Percentiles rank a stretch among this genome's conserved stretches.
Conservation (phyloP, 2,797 vertebrate genomes). For the Arrhamphus sclerolepis region DNA sequence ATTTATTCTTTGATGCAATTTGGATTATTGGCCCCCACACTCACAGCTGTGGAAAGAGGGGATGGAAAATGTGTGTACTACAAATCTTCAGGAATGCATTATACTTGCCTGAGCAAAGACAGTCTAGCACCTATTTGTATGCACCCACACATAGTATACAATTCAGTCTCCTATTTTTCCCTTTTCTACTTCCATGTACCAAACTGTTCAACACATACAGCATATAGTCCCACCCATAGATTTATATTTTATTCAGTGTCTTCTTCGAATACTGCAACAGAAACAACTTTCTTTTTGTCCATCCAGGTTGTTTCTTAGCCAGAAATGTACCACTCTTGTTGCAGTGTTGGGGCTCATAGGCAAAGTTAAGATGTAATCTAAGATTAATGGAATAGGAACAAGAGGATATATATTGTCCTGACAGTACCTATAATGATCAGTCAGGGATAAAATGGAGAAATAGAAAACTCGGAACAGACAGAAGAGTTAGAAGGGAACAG, state of each 20-base stretch:
- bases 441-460: conserved; percentile 21
- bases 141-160: conserved; percentile 37
- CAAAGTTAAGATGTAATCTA: conserved; percentile 48
- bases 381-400: conserved; percentile 51
- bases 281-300: conserved; percentile 46
- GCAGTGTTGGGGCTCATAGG: conserved; percentile 34
- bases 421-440: conserved; percentile 35
- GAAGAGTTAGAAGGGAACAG: conserved; percentile 22
- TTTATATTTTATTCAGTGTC: conserved; percentile 68
- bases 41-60: conserved; percentile 16
- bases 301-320: conserved; percentile 59
- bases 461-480: conserved; percentile 15
- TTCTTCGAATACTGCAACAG: conserved; percentile 43
- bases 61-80: conserved; percentile 25
- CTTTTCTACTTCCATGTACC: conserved; percentile 44
- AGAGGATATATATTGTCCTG: conserved; percentile 55
- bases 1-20: conserved; percentile 28
- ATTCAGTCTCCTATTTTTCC: conserved; percentile 17
- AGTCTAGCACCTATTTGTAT: conserved; percentile 43
- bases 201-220: conserved; percentile 36
- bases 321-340: conserved; percentile 45
- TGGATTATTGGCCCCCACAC: conserved; percentile 18
- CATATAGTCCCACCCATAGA: conserved; percentile 39
- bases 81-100: conserved; percentile 38
- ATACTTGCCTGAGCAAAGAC: conserved; percentile 28